phyloP scores from a whole-genome alignment of 2,888 invertebrate genomes.

The Polymixis flavicincta region DNA sequence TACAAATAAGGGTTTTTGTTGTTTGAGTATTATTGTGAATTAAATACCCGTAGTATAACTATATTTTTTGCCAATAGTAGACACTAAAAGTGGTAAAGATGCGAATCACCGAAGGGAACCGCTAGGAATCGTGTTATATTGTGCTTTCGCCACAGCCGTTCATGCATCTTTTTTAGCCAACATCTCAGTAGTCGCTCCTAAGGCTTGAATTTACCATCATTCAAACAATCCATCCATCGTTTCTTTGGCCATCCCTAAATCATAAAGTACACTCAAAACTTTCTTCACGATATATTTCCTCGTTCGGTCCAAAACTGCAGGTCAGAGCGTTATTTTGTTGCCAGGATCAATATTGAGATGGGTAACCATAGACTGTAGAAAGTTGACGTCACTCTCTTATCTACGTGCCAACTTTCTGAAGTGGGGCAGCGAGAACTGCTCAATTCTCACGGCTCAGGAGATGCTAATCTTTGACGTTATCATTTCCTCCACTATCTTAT shows the following conservation, averaged over 20 bases:
- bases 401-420: slow-evolving; percentile 39
- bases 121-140: too few species aligned
- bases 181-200: too few species aligned
- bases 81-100: too few species aligned
- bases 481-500: slow-evolving; percentile 47
- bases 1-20: too few species aligned
- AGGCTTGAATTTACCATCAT: background rate
- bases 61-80: too few species aligned
- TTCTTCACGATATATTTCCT: background rate
- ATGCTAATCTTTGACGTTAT: slow-evolving; percentile 62
- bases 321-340: too few species aligned
- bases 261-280: background rate
- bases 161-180: too few species aligned
- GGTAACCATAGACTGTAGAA: slow-evolving; percentile 1
- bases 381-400: slow-evolving; percentile 40
- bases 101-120: too few species aligned
- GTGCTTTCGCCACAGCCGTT: too few species aligned
- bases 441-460: slow-evolving; percentile 64
- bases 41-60: too few species aligned
- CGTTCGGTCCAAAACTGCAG: background rate
- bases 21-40: too few species aligned
- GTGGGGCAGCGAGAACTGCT: slow-evolving; percentile 31
- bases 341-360: slow-evolving; percentile 4
- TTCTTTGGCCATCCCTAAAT: too few species aligned
- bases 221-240: background rate